Evolutionary conservation across 2,797 vertebrate genomes (phyloP).

Genomic region (Danio kyathit): DNA sequence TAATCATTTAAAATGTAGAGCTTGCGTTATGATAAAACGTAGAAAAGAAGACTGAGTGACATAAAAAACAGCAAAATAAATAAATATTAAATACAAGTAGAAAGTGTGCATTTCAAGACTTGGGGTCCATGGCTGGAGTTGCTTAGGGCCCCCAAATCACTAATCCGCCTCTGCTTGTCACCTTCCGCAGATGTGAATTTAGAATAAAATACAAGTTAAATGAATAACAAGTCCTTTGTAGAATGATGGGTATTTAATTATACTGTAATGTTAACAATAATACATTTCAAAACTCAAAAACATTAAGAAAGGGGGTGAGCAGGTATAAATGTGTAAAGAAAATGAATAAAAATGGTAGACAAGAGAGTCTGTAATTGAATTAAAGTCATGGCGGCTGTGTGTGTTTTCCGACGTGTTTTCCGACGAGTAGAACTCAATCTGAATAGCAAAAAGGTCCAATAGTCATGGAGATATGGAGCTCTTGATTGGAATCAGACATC

Average conservation of each 20-base stretch:
- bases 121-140: too few relatives aligned
- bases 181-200: too few relatives aligned
- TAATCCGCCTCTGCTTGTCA: too few relatives aligned
- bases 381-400: too few relatives aligned
- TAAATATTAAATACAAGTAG: too few relatives aligned
- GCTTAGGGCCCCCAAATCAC: too few relatives aligned
- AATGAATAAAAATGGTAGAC: not conserved
- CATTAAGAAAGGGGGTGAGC: conserved; percentile 4
- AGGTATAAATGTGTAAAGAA: not conserved
- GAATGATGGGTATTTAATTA: conserved; percentile 1
- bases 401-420: not conserved
- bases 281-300: not conserved
- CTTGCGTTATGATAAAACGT: too few relatives aligned
- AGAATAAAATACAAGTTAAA: not conserved
- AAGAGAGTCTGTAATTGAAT: conserved; percentile 20
- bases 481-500: not conserved
- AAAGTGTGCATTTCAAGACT: too few relatives aligned
- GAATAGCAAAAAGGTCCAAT: not conserved
- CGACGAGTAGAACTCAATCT: not conserved
- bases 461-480: conserved; percentile 1
- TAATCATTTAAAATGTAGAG: too few relatives aligned
- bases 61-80: too few relatives aligned
- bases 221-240: conserved; percentile 1
- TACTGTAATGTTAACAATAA: conserved; percentile 1
- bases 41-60: too few relatives aligned